Percentiles rank a stretch among this genome's conserved stretches.
Conservation (phyloP, 2,888 invertebrate genomes). For the Noctua janthe region DNA sequence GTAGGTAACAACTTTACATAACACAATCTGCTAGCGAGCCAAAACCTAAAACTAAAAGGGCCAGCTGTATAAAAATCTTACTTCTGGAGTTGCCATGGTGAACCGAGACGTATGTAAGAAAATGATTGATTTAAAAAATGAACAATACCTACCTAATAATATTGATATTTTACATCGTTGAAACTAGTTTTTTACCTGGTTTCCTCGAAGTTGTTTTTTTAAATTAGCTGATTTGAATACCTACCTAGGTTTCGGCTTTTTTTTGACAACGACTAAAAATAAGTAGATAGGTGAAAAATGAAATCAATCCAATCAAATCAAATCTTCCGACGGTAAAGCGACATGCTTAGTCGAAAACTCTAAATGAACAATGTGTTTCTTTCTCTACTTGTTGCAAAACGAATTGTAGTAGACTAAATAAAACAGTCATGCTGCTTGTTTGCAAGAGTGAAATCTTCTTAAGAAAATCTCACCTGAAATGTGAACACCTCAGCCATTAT, state of each 20-base stretch:
- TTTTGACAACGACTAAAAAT: not conserved
- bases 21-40: too few species aligned
- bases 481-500: slow-evolving; percentile 84
- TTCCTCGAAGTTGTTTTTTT: not conserved
- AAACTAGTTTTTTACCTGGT: not conserved
- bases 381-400: not conserved
- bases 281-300: too few species aligned
- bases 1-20: not conserved
- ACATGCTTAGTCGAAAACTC: not conserved
- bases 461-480: slow-evolving; percentile 74
- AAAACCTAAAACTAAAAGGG: too few species aligned
- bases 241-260: not conserved
- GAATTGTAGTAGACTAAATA: not conserved
- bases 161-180: not conserved
- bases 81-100: not conserved
- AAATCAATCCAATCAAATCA: too few species aligned
- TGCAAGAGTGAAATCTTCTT: not conserved
- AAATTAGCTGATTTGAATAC: not conserved
- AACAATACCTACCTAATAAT: not conserved
- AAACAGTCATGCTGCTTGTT: not conserved
- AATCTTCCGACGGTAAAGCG: too few species aligned
- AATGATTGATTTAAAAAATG: not conserved
- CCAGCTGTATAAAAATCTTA: not conserved
- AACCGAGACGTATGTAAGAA: not conserved
- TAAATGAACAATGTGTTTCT: not conserved